Conservation (phyloP, 1,140 invertebrate genomes). For the Nylanderia fulva region DNA sequence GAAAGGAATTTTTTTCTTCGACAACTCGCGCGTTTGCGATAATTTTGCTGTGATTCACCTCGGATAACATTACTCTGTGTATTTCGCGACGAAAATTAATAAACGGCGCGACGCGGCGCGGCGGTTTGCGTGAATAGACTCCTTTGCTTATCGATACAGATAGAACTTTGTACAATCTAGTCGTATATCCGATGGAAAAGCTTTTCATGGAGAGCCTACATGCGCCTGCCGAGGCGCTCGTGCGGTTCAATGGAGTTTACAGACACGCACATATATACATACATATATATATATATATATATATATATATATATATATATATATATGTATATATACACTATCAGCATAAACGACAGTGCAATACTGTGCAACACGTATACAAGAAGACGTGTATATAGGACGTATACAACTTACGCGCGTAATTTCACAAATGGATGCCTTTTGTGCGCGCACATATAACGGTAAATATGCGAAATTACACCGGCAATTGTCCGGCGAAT, state of each 20-base stretch:
- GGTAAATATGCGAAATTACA: constrained; percentile 69
- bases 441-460: constrained; percentile 57
- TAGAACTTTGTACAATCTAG: constrained; percentile 49
- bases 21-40: not conserved
- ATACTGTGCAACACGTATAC: not conserved
- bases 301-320: too few relatives aligned
- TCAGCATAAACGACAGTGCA: not conserved
- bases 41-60: constrained; percentile 5
- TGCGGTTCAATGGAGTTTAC: constrained; percentile 30
- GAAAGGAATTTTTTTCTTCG: not conserved
- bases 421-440: constrained; percentile 68
- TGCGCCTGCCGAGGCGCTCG: constrained; percentile 40
- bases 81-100: constrained; percentile 39
- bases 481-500: constrained; percentile 59
- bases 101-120: constrained; percentile 33
- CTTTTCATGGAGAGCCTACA: constrained; percentile 3
- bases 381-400: constrained; percentile 28
- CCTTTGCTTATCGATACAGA: constrained; percentile 32
- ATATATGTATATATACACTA: too few relatives aligned
- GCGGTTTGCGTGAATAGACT: constrained; percentile 39
- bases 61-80: not conserved
- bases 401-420: constrained; percentile 41
- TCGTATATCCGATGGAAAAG: constrained; percentile 45
- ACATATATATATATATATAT: too few relatives aligned
- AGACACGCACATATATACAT: constrained; percentile 38